A percentile compares a stretch with the other conserved stretches of the same genome.
phyloP scores from a whole-genome alignment of 1,140 invertebrate genomes.

The Nilaparvata lugens region DNA sequence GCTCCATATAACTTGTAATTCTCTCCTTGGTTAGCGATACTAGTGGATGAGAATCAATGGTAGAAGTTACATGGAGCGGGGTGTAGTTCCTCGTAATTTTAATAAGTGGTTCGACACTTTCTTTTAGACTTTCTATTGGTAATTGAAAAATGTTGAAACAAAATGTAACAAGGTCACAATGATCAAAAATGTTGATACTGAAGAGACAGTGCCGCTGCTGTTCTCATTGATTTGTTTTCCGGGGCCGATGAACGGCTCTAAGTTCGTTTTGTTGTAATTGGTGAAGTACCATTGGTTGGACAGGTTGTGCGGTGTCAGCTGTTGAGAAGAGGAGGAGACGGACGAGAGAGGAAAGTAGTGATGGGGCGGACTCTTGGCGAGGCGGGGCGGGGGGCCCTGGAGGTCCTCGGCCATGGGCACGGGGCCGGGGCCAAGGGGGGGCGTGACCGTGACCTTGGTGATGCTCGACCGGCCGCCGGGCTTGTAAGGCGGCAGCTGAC shows the following conservation, averaged over 20 bases:
- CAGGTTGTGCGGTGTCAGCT: slow-evolving; percentile 30
- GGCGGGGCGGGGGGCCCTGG: slow-evolving; percentile 22
- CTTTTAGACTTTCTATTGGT: too few species aligned
- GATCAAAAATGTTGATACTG: too few species aligned
- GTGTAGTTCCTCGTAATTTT: too few species aligned
- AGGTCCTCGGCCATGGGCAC: slow-evolving; percentile 21
- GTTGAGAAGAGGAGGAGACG: slow-evolving; percentile 18
- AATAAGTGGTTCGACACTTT: too few species aligned
- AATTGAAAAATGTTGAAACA: too few species aligned
- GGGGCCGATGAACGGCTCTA: slow-evolving; percentile 54
- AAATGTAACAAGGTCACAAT: too few species aligned
- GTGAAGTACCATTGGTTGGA: slow-evolving; percentile 66
- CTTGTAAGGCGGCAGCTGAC: slow-evolving; percentile 36
- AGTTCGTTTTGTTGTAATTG: slow-evolving; percentile 62
- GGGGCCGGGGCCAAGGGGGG: slow-evolving; percentile 24
- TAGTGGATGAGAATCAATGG: too few species aligned
- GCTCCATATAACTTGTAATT: too few species aligned
- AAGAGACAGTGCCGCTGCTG: neutral
- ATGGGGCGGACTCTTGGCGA: slow-evolving; percentile 22
- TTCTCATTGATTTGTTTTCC: slow-evolving; percentile 20
- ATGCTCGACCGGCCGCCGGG: slow-evolving; percentile 45
- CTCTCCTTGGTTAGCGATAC: too few species aligned
- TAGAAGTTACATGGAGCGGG: too few species aligned
- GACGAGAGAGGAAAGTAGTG: slow-evolving; percentile 15
- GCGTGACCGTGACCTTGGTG: slow-evolving; percentile 43